Conservation (phyloP, 2,113 vertebrate genomes). For the Megatriorchis doriae region DNA sequence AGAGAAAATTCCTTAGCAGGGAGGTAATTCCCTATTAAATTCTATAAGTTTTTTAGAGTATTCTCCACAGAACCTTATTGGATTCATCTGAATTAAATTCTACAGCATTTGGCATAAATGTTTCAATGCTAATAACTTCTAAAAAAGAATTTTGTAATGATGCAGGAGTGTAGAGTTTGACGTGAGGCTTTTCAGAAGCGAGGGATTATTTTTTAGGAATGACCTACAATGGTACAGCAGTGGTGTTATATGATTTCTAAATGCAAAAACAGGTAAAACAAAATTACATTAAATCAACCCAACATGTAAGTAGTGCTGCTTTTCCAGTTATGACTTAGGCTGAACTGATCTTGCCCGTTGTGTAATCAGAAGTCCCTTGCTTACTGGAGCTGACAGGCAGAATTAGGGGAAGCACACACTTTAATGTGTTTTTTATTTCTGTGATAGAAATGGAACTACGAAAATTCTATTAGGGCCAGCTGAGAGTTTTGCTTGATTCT, state of each 20-base stretch:
- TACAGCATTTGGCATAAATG: constrained; percentile 1
- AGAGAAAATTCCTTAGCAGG: constrained; percentile 45
- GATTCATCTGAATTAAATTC: constrained; percentile 38
- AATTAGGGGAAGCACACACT: background rate
- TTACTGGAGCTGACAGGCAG: constrained; percentile 12
- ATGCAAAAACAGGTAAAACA: background rate
- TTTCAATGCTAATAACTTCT: background rate
- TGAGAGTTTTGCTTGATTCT: constrained; percentile 21
- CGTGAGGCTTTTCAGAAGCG: background rate
- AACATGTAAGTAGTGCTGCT: background rate
- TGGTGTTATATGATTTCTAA: background rate
- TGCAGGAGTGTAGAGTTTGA: background rate
- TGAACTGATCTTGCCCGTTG: background rate
- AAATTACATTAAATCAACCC: background rate
- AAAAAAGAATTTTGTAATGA: background rate
- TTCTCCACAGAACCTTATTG: constrained; percentile 17
- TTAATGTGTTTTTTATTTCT: background rate
- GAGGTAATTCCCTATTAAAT: constrained; percentile 46
- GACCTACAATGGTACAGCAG: background rate
- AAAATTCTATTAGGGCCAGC: constrained; percentile 48
- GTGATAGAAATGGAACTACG: constrained; percentile 21
- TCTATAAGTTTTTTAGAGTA: background rate
- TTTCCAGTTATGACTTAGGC: background rate
- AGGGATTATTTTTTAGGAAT: background rate
- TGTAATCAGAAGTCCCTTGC: background rate